These are phyloP conservation scores for Agriopis leucophaearia DNA, from an alignment of 2,888 invertebrate genomes.

Conservation along the genomic window DNA sequence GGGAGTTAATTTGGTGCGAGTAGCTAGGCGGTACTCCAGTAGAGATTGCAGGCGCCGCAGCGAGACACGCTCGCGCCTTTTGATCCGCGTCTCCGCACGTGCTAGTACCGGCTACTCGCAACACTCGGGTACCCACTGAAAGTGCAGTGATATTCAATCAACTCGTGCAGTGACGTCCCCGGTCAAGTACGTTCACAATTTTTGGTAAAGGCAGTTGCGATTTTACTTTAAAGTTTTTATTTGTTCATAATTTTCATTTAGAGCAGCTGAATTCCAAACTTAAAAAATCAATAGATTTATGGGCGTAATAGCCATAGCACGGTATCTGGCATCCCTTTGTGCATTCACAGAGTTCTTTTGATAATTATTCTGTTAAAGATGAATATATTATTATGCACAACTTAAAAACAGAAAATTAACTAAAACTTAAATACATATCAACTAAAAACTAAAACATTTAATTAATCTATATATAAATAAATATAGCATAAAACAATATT, in stretches of 20 bases:
- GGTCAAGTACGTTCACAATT: slow-evolving; percentile 27
- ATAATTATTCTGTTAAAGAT: neutral
- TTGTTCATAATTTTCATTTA: neutral
- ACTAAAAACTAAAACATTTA: too few species aligned
- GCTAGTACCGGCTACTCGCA: slow-evolving; percentile 52
- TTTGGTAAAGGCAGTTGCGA: slow-evolving; percentile 33
- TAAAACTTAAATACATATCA: too few species aligned
- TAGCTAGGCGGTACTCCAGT: slow-evolving; percentile 59
- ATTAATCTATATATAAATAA: too few species aligned
- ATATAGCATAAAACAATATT: too few species aligned
- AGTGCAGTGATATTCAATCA: slow-evolving; percentile 44
- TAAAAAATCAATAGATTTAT: neutral
- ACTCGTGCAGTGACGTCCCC: slow-evolving; percentile 48
- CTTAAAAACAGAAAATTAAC: too few species aligned
- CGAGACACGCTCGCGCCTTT: slow-evolving; percentile 58
- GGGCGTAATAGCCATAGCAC: neutral
- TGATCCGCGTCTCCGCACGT: slow-evolving; percentile 57
- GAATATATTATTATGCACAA: too few species aligned
- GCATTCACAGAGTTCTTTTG: neutral
- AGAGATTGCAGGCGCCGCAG: slow-evolving; percentile 59
- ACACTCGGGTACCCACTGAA: slow-evolving; percentile 25
- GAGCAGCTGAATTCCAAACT: neutral
- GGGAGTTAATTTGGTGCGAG: slow-evolving; percentile 63
- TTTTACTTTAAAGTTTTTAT: slow-evolving; percentile 17
- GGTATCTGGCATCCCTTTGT: neutral